Base-by-base conservation (phyloP, 2,113 vertebrate species). In the Campylorhamphus procurvoides region DNA sequence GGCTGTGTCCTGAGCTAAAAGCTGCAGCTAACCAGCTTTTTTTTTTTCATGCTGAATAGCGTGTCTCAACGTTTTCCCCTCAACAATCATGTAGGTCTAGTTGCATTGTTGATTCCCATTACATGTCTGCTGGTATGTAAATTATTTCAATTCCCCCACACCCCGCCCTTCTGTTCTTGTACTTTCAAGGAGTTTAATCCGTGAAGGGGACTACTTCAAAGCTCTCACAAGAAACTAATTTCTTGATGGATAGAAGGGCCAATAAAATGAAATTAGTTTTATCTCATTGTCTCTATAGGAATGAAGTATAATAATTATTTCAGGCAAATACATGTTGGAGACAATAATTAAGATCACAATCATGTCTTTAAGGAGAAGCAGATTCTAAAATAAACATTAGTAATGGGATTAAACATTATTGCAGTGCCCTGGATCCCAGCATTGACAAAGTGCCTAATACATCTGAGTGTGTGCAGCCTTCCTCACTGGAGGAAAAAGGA, bases 341-440 rank as follows among this genome's bases (percentile, higher is more conserved):
- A 97, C 90, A 94, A 95, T 97, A 97, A 97, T 97, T 97, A 97
- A 97, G 96, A 97, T 97, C 80, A 10, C 87, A 97, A 97, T 97
- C 96, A 56, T 67, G 85, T 95, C 94, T 97, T 95, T 96, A 97
- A 96, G 96, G 95, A 96, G 95, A 96, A 96, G 96, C 84, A 97
- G 94, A 94, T 97, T 97, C 97, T 97, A 97, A 97, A 97, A 97
- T 97, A 97, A 97, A 96, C 97, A 97, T 96, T 97, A 94, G 87
- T 97, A 97, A 97, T 97, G 95, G 96, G 92, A 96, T 97, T 96
- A 96, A 95, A 96, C 69, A 87, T 96, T 94, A 91, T 73, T 97
- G 95, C 93, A 66, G 84, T 93, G 85, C 88, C 73, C 92, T 0
- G 0, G 28, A 81, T 96, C 83, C 81, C 80, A 64, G 83, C 74